Conservation (phyloP, 37 sponge, comb jelly and placozoan genomes). For the Geodia barretti region DNA sequence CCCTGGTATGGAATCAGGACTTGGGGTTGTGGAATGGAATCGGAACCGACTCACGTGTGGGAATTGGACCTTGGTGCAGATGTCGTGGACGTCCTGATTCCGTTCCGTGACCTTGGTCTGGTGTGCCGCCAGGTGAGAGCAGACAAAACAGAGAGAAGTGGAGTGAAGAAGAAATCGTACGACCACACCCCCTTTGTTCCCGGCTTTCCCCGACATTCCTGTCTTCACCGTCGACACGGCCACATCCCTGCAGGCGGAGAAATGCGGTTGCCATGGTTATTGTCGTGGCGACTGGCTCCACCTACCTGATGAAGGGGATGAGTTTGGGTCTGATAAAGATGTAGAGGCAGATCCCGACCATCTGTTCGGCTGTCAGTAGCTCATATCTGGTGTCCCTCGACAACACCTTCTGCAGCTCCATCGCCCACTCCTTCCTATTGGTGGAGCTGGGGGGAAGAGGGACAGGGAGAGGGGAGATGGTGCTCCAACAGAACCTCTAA, state of each 20-base stretch:
- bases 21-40: neutral
- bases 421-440: constrained; percentile 89
- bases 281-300: neutral
- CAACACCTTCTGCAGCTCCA: constrained; percentile 84
- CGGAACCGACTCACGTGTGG: constrained; percentile 48
- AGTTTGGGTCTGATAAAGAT: constrained; percentile 87
- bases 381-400: constrained; percentile 74
- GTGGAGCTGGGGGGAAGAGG: constrained; percentile 59
- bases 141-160: constrained; percentile 94
- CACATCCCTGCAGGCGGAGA: constrained; percentile 55
- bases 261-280: neutral
- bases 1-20: constrained; percentile 50
- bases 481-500: neutral
- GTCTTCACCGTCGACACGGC: constrained; percentile 92
- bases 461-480: neutral
- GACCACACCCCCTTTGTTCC: constrained; percentile 97
- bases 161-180: constrained; percentile 85
- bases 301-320: constrained; percentile 82
- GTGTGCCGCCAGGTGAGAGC: constrained; percentile 98
- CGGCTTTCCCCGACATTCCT: constrained; percentile 93
- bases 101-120: constrained; percentile 89
- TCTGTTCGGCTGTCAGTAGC: constrained; percentile 92
- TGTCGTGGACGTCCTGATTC: constrained; percentile 89
- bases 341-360: constrained; percentile 97
- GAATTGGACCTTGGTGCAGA: constrained; percentile 75